phyloP scores from a whole-genome alignment of 1,140 invertebrate genomes.

The Drosophila saltans region DNA sequence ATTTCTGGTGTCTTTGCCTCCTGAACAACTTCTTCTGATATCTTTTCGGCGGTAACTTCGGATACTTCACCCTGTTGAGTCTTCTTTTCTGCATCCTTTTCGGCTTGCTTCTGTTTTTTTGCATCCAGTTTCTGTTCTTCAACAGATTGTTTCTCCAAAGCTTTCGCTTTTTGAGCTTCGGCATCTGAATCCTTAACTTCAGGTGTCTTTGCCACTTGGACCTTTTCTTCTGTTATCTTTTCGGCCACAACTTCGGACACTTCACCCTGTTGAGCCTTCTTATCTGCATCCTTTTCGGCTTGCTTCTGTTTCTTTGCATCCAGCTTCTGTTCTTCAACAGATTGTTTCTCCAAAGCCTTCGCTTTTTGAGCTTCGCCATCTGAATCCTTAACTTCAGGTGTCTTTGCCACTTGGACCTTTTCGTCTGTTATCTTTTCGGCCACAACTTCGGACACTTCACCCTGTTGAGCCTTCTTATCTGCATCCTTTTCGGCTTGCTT shows the following conservation, averaged over 20 bases:
- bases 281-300: constrained; percentile 1
- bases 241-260: constrained; percentile 28
- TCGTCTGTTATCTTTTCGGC: constrained; percentile 6
- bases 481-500: neutral
- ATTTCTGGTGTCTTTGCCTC: neutral
- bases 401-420: neutral
- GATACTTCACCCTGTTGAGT: neutral
- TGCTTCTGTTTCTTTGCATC: constrained; percentile 21
- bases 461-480: constrained; percentile 10
- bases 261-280: constrained; percentile 23
- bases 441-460: constrained; percentile 8
- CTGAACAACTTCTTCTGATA: neutral
- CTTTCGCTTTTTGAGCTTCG: neutral
- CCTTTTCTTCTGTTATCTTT: constrained; percentile 26
- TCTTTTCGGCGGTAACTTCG: constrained; percentile 18
- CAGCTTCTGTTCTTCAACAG: constrained; percentile 13
- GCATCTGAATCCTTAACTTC: constrained; percentile 8
- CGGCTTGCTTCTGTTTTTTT: constrained; percentile 3
- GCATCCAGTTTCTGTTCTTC: constrained; percentile 8
- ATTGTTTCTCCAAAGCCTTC: constrained; percentile 13
- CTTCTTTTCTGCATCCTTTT: constrained; percentile 15
- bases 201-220: neutral
- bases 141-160: constrained; percentile 1
- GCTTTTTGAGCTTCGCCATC: constrained; percentile 5
- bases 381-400: neutral